Evolutionary conservation across 2,797 vertebrate genomes (phyloP).

Genomic region (Myoxocephalus aenaeus): DNA sequence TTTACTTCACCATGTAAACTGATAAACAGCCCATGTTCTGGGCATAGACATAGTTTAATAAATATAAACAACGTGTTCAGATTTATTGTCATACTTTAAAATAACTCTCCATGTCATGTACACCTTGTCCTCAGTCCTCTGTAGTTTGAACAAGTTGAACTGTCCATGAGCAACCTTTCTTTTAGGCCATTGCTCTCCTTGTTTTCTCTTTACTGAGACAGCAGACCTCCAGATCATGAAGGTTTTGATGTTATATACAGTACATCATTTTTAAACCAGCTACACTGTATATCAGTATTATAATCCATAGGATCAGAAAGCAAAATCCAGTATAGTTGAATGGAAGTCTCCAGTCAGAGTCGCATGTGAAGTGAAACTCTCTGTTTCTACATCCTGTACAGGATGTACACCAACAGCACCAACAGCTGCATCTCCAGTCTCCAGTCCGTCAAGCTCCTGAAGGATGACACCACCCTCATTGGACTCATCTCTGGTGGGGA

Average conservation of each 20-base stretch:
- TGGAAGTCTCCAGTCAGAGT: not conserved
- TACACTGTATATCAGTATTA: not conserved
- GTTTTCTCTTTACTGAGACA: not conserved
- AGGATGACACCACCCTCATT: no score
- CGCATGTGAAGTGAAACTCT: not conserved
- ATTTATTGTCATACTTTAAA: not conserved
- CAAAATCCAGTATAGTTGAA: not conserved
- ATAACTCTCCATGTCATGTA: not conserved
- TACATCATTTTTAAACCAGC: not conserved
- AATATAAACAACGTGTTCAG: no score
- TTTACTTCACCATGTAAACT: not conserved
- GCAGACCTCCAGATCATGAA: not conserved
- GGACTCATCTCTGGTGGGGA: no score
- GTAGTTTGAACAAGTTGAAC: not conserved
- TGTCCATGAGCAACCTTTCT: not conserved
- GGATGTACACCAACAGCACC: no score
- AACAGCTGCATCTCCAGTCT: no score
- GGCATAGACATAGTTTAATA: no score
- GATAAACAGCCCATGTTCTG: not conserved
- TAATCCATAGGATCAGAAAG: not conserved
- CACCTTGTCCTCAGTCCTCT: not conserved
- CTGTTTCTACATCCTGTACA: conserved; percentile 3
- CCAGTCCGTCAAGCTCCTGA: no score
- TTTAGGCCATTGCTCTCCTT: not conserved
- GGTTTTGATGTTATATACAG: not conserved